Evolutionary conservation across 1,140 invertebrate genomes (phyloP), one percentile per base, ranked within the genome.

Genomic region (Orchestia grillus): DNA sequence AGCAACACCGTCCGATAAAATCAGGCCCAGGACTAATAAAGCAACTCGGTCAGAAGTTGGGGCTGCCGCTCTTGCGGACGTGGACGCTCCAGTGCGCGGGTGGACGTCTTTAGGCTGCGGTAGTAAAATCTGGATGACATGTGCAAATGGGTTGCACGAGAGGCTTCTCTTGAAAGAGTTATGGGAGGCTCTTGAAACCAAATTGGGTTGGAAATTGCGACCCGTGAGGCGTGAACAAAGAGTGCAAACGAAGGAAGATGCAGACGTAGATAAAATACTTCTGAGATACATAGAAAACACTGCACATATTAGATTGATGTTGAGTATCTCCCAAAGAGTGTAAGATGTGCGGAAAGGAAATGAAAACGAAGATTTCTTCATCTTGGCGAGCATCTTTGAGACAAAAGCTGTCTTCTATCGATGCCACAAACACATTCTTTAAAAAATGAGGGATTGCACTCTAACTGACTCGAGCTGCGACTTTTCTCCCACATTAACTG

Each of bases 1-100:
- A 40, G 44, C 92, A 42, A 45, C 92, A 45, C 44, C 19, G 43
- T 15, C 40, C 43, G 92, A 94, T 94, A 94, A 94, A 44, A 94
- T 94, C 92, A 94, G 92, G 92, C 43, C 44, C 92, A 94, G 43
- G 23, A 94, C 43, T 94, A 94, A 45, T 94, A 94, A 94, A 94
- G 92, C 41, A 94, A n/a, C 92, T 77, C 62, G 62, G 62, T 77
- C 62, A 77, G 62, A 77, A 77, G 62, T 77, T 77, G 62, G 28
- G 3, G 28, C 15, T 15, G 62, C 62, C 62, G 19, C 47, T 53
- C 6, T 6, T 6, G 6, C 47, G 47, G 11, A 36, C 62, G 15
- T 19, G 62, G 62, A 77, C 28, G 62, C 62, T 36, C 28, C 11
- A 28, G 62, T 77, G 11, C 28, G 62, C 62, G 62, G 62, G 62